Conservation (phyloP, 2,888 invertebrate species). For the Agrenia bidenticulata region DNA sequence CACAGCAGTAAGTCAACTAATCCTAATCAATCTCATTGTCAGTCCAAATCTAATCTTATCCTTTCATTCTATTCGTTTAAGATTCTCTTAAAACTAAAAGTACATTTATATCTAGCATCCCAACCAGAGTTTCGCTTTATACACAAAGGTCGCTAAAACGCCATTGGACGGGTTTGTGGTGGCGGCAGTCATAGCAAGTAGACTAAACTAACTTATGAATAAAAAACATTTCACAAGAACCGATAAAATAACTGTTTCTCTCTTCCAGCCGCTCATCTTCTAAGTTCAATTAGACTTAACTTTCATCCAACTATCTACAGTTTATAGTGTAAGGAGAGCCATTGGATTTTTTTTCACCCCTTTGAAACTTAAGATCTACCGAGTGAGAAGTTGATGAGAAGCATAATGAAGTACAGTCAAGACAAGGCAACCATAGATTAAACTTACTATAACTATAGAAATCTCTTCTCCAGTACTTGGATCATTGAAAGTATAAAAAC, state of each 20-base stretch:
- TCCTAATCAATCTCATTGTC: conserved; percentile 13
- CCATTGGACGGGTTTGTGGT: background rate
- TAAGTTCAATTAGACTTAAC: too few relatives aligned
- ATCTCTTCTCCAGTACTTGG: background rate
- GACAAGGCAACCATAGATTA: conserved; percentile 5
- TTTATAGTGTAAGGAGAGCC: background rate
- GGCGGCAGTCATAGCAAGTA: background rate
- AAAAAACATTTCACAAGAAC: too few relatives aligned
- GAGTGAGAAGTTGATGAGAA: conserved; percentile 14
- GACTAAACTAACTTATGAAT: conserved; percentile 2
- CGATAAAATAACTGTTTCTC: too few relatives aligned
- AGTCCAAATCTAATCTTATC: conserved; percentile 5
- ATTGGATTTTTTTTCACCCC: too few relatives aligned
- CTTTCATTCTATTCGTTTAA: background rate
- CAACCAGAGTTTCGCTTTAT: background rate
- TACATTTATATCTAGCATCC: background rate
- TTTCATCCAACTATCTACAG: background rate
- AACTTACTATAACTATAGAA: conserved; percentile 2
- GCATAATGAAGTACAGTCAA: conserved; percentile 4
- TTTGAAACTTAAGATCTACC: conserved; percentile 1
- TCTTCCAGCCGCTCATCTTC: too few relatives aligned
- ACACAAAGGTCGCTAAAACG: background rate
- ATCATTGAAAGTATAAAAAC: background rate
- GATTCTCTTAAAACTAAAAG: background rate
- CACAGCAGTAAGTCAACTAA: conserved; percentile 1